Percentiles rank a stretch among this genome's conserved stretches.
Evolutionary conservation across 1,140 invertebrate species (phyloP).

Genomic region (Eriocheir sinensis): DNA sequence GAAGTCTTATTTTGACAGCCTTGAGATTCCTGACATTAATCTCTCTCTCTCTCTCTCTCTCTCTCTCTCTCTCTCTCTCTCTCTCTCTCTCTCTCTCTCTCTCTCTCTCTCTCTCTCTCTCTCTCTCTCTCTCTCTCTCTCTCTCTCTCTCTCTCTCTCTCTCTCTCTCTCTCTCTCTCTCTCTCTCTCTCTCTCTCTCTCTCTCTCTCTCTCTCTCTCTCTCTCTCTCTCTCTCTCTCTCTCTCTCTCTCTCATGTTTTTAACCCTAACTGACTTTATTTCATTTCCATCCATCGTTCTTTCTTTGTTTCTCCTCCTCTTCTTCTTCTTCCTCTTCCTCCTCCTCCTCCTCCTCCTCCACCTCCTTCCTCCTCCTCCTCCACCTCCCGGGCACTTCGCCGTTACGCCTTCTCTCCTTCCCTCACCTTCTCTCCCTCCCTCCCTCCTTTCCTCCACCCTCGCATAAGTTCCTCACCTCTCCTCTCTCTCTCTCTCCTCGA

Average conservation of each 20-base stretch:
- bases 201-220: conserved; percentile 22
- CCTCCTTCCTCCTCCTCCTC: background rate
- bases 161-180: conserved; percentile 22
- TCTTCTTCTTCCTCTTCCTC: no score
- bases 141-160: conserved; percentile 22
- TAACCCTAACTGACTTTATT: background rate
- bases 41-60: no score
- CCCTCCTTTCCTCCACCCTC: background rate
- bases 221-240: conserved; percentile 11
- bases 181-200: conserved; percentile 22
- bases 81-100: background rate
- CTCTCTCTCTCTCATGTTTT: background rate
- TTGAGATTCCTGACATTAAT: no score
- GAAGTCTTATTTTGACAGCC: no score
- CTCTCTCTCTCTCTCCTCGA: conserved; percentile 25
- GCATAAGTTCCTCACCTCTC: background rate
- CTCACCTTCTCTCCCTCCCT: conserved; percentile 14
- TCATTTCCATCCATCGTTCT: background rate
- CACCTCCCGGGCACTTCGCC: background rate
- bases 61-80: background rate
- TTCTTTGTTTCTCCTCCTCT: background rate
- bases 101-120: background rate
- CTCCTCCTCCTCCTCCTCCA: background rate
- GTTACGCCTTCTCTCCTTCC: conserved; percentile 19
- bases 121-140: conserved; percentile 22